Conservation (phyloP, 2,113 vertebrate genomes). For the Neotoma lepida region DNA sequence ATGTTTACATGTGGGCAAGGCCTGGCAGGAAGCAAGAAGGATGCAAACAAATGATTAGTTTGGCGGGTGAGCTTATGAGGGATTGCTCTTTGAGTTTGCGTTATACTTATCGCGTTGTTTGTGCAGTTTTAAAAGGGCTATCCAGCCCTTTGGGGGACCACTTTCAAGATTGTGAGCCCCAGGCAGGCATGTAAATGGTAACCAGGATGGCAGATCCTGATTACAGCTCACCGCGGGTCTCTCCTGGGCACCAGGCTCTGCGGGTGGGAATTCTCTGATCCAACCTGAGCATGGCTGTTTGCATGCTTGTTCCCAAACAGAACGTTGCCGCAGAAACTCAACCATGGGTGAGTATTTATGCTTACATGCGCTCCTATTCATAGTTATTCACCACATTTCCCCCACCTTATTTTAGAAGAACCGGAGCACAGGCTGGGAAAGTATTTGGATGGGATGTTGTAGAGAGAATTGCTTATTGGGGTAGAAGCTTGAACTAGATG, state of each 20-base stretch:
- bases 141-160: conserved; percentile 17
- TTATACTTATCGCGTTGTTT: conserved; percentile 19
- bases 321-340: conserved; percentile 56
- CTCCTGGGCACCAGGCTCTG: conserved; percentile 48
- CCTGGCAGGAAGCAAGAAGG: conserved; percentile 47
- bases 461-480: background rate
- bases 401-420: conserved; percentile 38
- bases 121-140: background rate
- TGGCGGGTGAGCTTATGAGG: background rate
- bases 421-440: conserved; percentile 5
- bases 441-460: background rate
- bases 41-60: conserved; percentile 62
- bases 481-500: background rate
- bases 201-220: background rate
- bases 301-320: conserved; percentile 55
- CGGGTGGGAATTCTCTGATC: conserved; percentile 57
- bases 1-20: conserved; percentile 68
- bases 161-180: background rate
- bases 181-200: conserved; percentile 39
- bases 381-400: background rate
- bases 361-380: background rate
- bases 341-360: conserved; percentile 35
- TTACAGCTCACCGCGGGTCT: background rate
- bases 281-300: background rate
- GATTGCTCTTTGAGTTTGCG: background rate